Base-by-base conservation (phyloP, 2,113 vertebrate species). In the Solenodon paradoxus region DNA sequence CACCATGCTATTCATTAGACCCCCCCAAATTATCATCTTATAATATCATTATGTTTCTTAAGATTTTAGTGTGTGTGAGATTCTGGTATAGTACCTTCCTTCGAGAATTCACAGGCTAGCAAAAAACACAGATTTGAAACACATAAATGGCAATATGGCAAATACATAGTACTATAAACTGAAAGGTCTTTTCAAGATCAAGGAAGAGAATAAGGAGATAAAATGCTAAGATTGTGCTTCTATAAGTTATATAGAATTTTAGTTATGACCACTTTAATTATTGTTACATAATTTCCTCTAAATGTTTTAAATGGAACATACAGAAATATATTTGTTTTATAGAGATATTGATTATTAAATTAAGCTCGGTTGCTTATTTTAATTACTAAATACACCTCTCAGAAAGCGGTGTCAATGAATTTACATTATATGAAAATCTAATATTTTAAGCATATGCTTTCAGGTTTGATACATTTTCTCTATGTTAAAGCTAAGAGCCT, bases 381-480 rank as follows among this genome's bases (percentile, higher is more conserved):
- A 28, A 83, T 40, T 10, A 22, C 38, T 96, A 88, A 19, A 30
- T 45, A 83, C 88, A 78, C 7, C 88, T 47, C 13, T 63, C 45
- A 92, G 82, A 88, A 85, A 74, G 69, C 32, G 47, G 2, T 59
- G 13, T 74, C 9, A 1, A 61, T 15, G 77, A 32, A 68, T 71
- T 91, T 80, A 71, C 35, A 79, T 35, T 69, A 74, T 49, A n/a
- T 61, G 32, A 77, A 92, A 68, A 5, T 42, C 66, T 86, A 94
- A 95, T 83, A 38, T 91, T 92, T 88, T 80, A 86, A 94, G 55
- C 11, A 80, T 24, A 81, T 7, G 2, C 1, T 80, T 95, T 96
- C 24, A 85, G 38, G 96, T 96, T 93, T 64, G 9, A 87, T 26
- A 4, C 40, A 74, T 75, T 95, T 79, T 96, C 97, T 90, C 93